These are phyloP conservation scores for Poecilia latipinna DNA, from an alignment of 2,113 vertebrate species.

Conservation along the genomic window DNA sequence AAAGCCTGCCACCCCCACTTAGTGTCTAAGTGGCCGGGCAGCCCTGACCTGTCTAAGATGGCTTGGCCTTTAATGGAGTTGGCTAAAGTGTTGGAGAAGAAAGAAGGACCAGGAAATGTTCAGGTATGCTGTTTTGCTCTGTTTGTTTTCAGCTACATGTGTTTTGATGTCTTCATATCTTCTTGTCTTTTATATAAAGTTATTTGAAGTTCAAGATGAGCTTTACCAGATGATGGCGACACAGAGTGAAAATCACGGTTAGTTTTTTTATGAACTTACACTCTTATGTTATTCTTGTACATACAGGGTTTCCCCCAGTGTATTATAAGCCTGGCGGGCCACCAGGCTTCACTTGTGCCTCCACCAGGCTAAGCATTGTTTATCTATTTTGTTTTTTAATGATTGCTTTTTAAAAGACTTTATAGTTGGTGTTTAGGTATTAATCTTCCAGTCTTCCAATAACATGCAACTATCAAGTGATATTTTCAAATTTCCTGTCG, in stretches of 20 bases:
- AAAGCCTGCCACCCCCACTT: conserved; percentile 59
- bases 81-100: conserved; percentile 62
- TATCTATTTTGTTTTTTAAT: too few species aligned
- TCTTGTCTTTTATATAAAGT: conserved; percentile 46
- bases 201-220: conserved; percentile 56
- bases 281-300: neutral
- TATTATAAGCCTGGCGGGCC: too few species aligned
- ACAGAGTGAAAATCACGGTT: conserved; percentile 57
- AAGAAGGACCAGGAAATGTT: conserved; percentile 69
- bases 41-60: conserved; percentile 57
- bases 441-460: too few species aligned
- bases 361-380: too few species aligned
- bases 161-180: neutral
- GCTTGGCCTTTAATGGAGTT: conserved; percentile 75
- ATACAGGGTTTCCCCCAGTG: too few species aligned
- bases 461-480: too few species aligned
- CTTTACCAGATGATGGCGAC: conserved; percentile 58
- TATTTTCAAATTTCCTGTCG: too few species aligned
- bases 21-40: conserved; percentile 43
- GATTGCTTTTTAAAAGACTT: too few species aligned
- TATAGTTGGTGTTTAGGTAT: too few species aligned
- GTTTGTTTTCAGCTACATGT: neutral
- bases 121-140: conserved; percentile 42
- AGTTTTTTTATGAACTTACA: neutral
- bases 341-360: too few species aligned